Evolutionary conservation across 2,888 invertebrate genomes (phyloP).

Genomic region (Athalia rosae): DNA sequence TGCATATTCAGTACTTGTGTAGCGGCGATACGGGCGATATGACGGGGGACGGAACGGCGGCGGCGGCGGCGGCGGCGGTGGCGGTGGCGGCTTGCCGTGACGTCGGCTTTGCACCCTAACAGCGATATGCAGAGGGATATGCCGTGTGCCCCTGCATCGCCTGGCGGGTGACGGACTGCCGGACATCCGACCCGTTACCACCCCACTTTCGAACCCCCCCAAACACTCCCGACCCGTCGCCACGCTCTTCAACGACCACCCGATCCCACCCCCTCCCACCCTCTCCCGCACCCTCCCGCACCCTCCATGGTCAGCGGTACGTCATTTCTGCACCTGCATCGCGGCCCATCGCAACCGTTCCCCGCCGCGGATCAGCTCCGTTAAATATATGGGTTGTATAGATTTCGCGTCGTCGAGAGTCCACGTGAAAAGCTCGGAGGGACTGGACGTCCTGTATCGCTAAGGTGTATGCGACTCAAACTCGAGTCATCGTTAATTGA

Average conservation of each 20-base stretch:
- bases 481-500: too few relatives aligned
- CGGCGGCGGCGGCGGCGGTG: constrained; percentile 53
- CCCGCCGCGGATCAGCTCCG: too few relatives aligned
- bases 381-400: too few relatives aligned
- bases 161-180: constrained; percentile 70
- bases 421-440: too few relatives aligned
- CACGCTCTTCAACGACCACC: constrained; percentile 46
- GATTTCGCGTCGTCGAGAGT: too few relatives aligned
- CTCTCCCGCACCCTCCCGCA: constrained; percentile 12
- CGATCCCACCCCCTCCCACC: constrained; percentile 29
- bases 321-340: too few relatives aligned
- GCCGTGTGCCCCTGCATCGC: constrained; percentile 48
- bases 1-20: constrained; percentile 72
- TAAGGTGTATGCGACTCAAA: too few relatives aligned
- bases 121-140: constrained; percentile 64
- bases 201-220: constrained; percentile 53
- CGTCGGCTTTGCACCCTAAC: constrained; percentile 54
- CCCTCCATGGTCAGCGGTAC: too few relatives aligned
- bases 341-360: too few relatives aligned
- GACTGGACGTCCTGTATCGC: too few relatives aligned
- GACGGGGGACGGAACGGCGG: constrained; percentile 57
- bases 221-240: constrained; percentile 39
- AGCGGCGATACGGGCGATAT: constrained; percentile 66
- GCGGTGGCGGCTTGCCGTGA: constrained; percentile 53
- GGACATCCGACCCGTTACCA: constrained; percentile 72